phyloP scores from a whole-genome alignment of 2,888 invertebrate genomes.

The Eledone cirrhosa region DNA sequence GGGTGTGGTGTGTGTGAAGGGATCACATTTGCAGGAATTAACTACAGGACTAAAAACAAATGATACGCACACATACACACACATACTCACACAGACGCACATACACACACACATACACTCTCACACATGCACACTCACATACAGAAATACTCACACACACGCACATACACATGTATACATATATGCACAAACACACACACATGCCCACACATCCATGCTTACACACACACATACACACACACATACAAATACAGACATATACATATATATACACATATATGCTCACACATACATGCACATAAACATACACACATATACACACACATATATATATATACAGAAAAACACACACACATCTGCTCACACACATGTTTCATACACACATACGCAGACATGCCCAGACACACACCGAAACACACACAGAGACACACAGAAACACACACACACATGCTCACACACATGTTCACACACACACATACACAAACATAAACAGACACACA shows the following conservation, averaged over 20 bases:
- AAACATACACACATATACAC: not conserved
- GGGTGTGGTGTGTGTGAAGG: too few relatives aligned
- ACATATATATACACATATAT: not conserved
- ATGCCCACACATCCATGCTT: not conserved
- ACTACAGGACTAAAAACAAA: too few relatives aligned
- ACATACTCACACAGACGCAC: not conserved
- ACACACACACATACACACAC: not conserved
- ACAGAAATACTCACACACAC: not conserved
- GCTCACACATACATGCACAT: not conserved
- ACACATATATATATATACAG: slow-evolving; percentile 12
- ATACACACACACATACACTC: not conserved
- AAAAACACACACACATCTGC: not conserved
- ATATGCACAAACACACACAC: not conserved
- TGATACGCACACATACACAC: too few relatives aligned
- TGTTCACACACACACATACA: too few relatives aligned
- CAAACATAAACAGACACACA: too few relatives aligned
- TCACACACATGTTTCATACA: too few relatives aligned
- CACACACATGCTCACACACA: too few relatives aligned
- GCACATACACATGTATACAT: not conserved
- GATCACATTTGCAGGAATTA: too few relatives aligned
- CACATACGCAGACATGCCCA: too few relatives aligned
- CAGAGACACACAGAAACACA: too few relatives aligned
- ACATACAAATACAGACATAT: slow-evolving; percentile 1
- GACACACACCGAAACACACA: too few relatives aligned
- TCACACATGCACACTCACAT: not conserved